Base-by-base conservation (phyloP, 2,888 invertebrate genomes). In the Ophonus ardosiacus region DNA sequence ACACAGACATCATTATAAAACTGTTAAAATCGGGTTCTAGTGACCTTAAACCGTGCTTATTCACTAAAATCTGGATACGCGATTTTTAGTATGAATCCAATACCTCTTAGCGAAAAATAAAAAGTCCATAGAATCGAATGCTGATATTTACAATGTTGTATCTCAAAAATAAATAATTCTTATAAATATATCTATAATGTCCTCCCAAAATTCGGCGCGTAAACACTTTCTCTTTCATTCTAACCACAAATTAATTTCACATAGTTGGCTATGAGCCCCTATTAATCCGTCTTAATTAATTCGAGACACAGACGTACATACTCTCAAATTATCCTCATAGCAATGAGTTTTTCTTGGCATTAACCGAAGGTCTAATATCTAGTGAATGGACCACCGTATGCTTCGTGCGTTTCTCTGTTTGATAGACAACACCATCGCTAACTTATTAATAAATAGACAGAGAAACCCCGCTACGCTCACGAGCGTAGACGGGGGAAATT, bases 351-450 rank as follows among this genome's bases (percentile, higher is more conserved):
- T 74, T 43, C 71, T 74, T 74, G 71, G 71, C 71, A 74, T 18
- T 43, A 10, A 13, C 21, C 4, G 43, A 74, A 74, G 71, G 71
- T 74, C 71, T 74, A 5, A 13, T 10, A 13, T 13, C 10, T 13
- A 13, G 43, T 51, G 43, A 51, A 51, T 51, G 43, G 43, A 31
- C 31, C 31, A 31, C 31, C 31, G 31, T 31, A 31, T 31, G 43
- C 5, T 0, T 2, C 43, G 13, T 51, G 13, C 43, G 43, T 31
- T 13, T 13, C 43, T 51, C 10, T 51, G 10, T 68, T 81, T 90
- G 90, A 90, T 90, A 89, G 90, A 90, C 90, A 90, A 89, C 89
- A 89, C 87, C 90, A 90, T 90, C 90, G 90, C 89, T 89, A 89
- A 90, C 51, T 90, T 90, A 90, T 90, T 90, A 91, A 90, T 90